phyloP scores from a whole-genome alignment of 2,888 invertebrate species.

The Oligia latruncula region DNA sequence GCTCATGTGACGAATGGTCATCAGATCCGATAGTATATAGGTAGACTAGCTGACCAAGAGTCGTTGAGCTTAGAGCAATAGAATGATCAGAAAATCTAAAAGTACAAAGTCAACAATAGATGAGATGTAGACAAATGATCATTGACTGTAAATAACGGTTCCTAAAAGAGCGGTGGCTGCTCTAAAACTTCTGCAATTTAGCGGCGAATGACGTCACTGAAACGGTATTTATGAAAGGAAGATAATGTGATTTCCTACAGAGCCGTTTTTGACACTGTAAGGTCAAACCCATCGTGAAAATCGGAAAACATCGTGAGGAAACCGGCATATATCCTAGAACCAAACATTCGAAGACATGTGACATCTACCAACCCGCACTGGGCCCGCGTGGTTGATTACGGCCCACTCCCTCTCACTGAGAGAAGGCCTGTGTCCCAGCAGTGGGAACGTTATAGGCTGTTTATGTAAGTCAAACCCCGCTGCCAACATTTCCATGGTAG shows the following conservation, averaged over 20 bases:
- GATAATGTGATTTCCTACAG: too few species aligned
- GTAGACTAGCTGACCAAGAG: neutral
- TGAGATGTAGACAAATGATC: neutral
- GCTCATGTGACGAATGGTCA: too few species aligned
- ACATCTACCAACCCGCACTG: too few species aligned
- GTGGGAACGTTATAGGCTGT: too few species aligned
- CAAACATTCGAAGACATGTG: too few species aligned
- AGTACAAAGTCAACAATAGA: neutral
- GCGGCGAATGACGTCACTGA: neutral
- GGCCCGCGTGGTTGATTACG: too few species aligned
- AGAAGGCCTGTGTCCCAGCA: too few species aligned
- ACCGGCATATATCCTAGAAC: too few species aligned
- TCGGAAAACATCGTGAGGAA: too few species aligned
- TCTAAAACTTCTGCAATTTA: neutral
- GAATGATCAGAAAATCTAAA: neutral
- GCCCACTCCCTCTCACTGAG: too few species aligned
- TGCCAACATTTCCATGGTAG: neutral
- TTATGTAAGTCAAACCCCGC: neutral
- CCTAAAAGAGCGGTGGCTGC: neutral
- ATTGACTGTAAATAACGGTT: neutral
- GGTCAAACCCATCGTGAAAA: neutral
- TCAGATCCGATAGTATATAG: neutral
- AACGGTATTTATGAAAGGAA: neutral
- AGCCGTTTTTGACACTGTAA: neutral
- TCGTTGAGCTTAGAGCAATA: neutral